Evolutionary conservation across 2,888 invertebrate genomes (phyloP).

Genomic region (Epicampocera succincta): DNA sequence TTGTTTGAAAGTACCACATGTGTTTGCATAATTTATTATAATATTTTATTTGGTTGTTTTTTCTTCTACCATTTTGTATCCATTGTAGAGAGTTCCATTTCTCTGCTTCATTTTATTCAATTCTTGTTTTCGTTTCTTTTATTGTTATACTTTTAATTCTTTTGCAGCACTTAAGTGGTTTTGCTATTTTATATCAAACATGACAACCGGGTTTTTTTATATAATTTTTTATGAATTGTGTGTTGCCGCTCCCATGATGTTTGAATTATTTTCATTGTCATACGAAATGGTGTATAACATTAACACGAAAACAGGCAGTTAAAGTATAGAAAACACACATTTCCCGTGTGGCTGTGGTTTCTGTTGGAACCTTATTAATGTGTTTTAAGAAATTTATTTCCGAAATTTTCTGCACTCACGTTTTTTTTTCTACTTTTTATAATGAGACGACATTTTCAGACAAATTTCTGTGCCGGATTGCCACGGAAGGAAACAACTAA

Average conservation of each 20-base stretch:
- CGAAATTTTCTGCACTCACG: constrained; percentile 8
- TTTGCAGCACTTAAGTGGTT: constrained; percentile 65
- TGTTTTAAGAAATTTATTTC: constrained; percentile 52
- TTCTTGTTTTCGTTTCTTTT: constrained; percentile 27
- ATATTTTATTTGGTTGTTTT: constrained; percentile 6
- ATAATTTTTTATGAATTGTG: constrained; percentile 2
- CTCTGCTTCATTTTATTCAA: constrained; percentile 33
- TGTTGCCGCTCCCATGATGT: background rate
- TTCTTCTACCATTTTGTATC: background rate
- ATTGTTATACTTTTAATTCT: constrained; percentile 31
- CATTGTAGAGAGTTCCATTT: constrained; percentile 34
- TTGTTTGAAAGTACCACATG: constrained; percentile 64
- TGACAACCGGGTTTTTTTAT: constrained; percentile 53
- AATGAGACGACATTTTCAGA: constrained; percentile 25
- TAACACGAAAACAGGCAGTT: constrained; percentile 8
- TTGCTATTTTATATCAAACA: constrained; percentile 62
- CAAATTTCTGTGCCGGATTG: background rate
- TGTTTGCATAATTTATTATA: constrained; percentile 67
- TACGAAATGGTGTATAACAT: constrained; percentile 8
- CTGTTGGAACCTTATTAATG: constrained; percentile 39
- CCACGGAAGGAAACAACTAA: background rate
- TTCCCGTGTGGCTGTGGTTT: background rate
- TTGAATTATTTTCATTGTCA: constrained; percentile 39
- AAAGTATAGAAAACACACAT: background rate
- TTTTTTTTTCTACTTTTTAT: background rate